Evolutionary conservation across 1,140 invertebrate species (phyloP), one percentile per base, ranked within the genome.

Genomic region (Ceratina calcarata): DNA sequence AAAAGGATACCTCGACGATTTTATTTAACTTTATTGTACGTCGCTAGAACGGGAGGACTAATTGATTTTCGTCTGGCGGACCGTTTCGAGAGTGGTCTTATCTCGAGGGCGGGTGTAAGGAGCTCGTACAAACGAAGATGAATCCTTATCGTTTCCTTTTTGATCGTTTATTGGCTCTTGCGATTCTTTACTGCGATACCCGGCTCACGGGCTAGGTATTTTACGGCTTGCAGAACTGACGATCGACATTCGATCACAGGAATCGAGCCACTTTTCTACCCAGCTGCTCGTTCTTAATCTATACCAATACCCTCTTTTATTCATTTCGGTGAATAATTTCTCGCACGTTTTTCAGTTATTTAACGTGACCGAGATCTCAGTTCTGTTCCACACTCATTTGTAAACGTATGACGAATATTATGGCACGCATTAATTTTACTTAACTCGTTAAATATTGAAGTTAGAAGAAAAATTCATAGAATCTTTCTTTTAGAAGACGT

Each of bases 111-210:
- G 16, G 32, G 2, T 37, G 32, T 37, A 37, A 49, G 24, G 27
- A 67, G 37, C 22, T 60, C 18, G 20, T 15, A 57, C n/a, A n/a
- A 58, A 24, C 7, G 22, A 27, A 45, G 16, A 66, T 24, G 51
- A 66, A 76, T 49, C 51, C 64, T 27, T 15, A 10, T 37, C 32
- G 64, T n/a, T 58, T 55, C 7, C 32, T 49, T 58, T 49, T 58
- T 10, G 4, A 24, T 67, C 53, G 51, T 67, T 67, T 58, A 67
- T 27, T 67, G 62, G 64, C 22, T 76, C n/a, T 15, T 24, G 32
- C 45, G 64, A 76, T 49, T 27, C 64, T 58, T 76, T 58, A 49
- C 22, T 67, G 64, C 62, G 32, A 58, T 58, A 76, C 67, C 64
- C 32, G 32, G n/a, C 6, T n/a, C 45, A 51, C 58, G 32, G 51